Evolutionary conservation across 2,797 vertebrate species (phyloP).

Genomic region (Danio jaintianensis): DNA sequence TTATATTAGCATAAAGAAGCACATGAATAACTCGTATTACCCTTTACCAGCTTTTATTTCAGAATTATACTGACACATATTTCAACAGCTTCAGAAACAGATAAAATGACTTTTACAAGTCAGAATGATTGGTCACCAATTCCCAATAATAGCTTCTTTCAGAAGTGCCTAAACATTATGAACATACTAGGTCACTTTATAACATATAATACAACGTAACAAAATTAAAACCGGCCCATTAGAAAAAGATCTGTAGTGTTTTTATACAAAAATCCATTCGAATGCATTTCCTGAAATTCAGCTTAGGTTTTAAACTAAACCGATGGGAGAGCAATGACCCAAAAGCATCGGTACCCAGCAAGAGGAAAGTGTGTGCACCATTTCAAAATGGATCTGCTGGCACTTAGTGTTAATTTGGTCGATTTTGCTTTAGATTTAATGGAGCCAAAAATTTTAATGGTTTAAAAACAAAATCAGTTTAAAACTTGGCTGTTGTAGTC

Average conservation of each 20-base stretch:
- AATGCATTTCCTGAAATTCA: slow-evolving; percentile 25
- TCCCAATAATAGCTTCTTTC: slow-evolving; percentile 13
- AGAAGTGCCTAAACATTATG: slow-evolving; percentile 13
- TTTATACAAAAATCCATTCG: slow-evolving; percentile 12
- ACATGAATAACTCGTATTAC: neutral
- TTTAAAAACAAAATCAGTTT: neutral
- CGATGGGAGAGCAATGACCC: neutral
- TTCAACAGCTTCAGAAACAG: slow-evolving; percentile 11
- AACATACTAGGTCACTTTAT: slow-evolving; percentile 10
- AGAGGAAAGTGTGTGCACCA: neutral
- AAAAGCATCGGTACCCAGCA: slow-evolving; percentile 23
- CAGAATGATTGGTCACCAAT: slow-evolving; percentile 34
- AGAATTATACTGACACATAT: slow-evolving; percentile 13
- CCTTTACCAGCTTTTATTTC: slow-evolving; percentile 39
- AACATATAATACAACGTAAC: slow-evolving; percentile 10
- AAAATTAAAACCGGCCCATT: neutral
- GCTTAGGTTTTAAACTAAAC: slow-evolving; percentile 1
- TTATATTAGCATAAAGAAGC: neutral
- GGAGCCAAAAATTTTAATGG: slow-evolving; percentile 3
- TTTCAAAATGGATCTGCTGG: slow-evolving; percentile 29
- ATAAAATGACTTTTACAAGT: slow-evolving; percentile 8
- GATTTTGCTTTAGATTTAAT: slow-evolving; percentile 26
- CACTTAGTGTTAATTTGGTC: slow-evolving; percentile 54
- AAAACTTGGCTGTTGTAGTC: neutral
- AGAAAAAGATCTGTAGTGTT: slow-evolving; percentile 1